Conservation (phyloP, 2,797 vertebrate genomes). For the Saxicola maurus region DNA sequence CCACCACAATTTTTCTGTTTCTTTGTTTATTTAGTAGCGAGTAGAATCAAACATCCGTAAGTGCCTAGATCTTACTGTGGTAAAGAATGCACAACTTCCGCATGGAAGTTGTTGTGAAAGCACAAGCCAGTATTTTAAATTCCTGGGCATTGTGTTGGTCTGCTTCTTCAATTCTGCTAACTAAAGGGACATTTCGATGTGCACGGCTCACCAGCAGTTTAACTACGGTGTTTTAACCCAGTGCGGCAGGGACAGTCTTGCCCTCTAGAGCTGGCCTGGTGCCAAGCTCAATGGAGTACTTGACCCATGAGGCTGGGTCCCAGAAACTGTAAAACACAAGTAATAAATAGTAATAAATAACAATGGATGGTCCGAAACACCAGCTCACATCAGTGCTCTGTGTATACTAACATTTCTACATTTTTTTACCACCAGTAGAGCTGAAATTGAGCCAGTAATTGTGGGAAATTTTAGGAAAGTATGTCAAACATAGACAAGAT, state of each 20-base stretch:
- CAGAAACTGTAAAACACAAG: background rate
- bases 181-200: background rate
- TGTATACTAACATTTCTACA: background rate
- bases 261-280: background rate
- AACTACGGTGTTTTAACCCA: background rate
- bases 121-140: background rate
- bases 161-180: background rate
- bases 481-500: constrained; percentile 45
- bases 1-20: background rate
- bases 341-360: constrained; percentile 19
- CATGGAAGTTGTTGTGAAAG: background rate
- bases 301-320: background rate
- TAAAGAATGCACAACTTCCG: background rate
- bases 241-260: background rate
- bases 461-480: constrained; percentile 46
- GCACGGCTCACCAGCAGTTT: background rate
- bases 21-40: background rate
- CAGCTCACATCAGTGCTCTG: background rate
- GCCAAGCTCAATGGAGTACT: background rate
- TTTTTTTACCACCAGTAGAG: constrained; percentile 40
- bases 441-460: constrained; percentile 30
- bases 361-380: background rate
- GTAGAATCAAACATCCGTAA: background rate
- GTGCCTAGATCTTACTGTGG: background rate
- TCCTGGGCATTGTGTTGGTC: background rate